phyloP scores from a whole-genome alignment of 2,797 vertebrate species.

The Danio jaintianensis region DNA sequence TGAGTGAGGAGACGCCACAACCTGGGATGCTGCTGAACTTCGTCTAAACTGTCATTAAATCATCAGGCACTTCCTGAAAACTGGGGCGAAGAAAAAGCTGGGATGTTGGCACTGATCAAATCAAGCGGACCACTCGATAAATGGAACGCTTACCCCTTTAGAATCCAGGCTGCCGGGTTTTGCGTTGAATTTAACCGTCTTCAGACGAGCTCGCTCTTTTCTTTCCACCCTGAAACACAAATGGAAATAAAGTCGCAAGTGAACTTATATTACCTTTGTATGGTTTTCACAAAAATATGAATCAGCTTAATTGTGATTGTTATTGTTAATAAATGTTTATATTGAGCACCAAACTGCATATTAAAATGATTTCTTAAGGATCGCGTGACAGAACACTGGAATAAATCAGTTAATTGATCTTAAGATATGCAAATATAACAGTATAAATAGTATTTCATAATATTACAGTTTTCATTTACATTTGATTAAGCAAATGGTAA shows the following conservation, averaged over 20 bases:
- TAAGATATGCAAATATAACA: no score
- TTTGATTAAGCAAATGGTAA: background rate
- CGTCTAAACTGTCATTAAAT: slow-evolving; percentile 23
- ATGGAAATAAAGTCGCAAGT: slow-evolving; percentile 50
- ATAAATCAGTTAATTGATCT: background rate
- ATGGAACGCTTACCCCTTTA: slow-evolving; percentile 88
- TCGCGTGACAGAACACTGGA: background rate
- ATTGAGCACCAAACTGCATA: background rate
- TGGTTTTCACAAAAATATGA: background rate
- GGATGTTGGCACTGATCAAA: slow-evolving; percentile 56
- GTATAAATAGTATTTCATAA: no score
- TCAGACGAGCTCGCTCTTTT: slow-evolving; percentile 93
- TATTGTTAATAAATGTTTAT: background rate
- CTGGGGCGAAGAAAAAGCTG: background rate
- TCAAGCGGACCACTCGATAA: slow-evolving; percentile 2
- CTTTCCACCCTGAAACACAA: slow-evolving; percentile 87
- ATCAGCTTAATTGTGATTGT: background rate
- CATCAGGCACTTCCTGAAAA: background rate
- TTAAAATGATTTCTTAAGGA: background rate
- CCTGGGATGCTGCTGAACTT: slow-evolving; percentile 12
- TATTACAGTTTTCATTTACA: background rate
- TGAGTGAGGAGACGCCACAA: background rate
- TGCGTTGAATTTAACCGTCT: slow-evolving; percentile 97
- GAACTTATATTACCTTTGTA: background rate
- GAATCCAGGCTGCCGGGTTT: slow-evolving; percentile 92